Evolutionary conservation across 2,797 vertebrate species (phyloP).

Genomic region (Lemur catta): DNA sequence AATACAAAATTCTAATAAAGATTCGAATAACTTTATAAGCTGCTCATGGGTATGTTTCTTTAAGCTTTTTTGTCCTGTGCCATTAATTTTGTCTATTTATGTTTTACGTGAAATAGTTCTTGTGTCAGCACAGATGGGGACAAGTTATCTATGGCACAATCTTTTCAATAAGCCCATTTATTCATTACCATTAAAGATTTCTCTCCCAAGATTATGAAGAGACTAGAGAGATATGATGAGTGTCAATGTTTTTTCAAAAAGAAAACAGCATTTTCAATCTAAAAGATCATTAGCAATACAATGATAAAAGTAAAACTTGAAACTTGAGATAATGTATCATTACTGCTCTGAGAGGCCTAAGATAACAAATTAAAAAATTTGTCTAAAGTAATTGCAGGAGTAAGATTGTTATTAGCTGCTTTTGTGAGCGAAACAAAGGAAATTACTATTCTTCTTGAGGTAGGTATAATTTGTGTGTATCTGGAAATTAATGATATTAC

Average conservation of each 20-base stretch:
- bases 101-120: constrained; percentile 40
- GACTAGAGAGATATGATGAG: constrained; percentile 46
- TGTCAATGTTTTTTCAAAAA: constrained; percentile 48
- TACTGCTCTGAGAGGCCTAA: constrained; percentile 65
- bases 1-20: constrained; percentile 45
- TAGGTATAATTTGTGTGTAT: constrained; percentile 74
- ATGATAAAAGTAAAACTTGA: constrained; percentile 61
- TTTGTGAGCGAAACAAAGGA: constrained; percentile 77
- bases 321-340: constrained; percentile 65
- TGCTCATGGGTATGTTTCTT: neutral
- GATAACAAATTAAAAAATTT: constrained; percentile 72
- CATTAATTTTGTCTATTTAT: constrained; percentile 67
- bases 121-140: constrained; percentile 8
- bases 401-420: constrained; percentile 72
- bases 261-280: constrained; percentile 61
- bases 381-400: constrained; percentile 75
- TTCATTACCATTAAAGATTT: constrained; percentile 63
- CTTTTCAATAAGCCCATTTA: constrained; percentile 55
- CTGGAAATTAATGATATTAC: constrained; percentile 77
- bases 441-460: constrained; percentile 71
- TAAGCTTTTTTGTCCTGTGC: constrained; percentile 57
- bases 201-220: constrained; percentile 33
- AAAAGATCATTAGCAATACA: constrained; percentile 56
- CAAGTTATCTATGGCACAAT: constrained; percentile 22
- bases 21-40: constrained; percentile 32